Percentiles rank a stretch among this genome's conserved stretches.
Conservation (phyloP, 1,140 invertebrate genomes). For the Drosophila kikkawai region DNA sequence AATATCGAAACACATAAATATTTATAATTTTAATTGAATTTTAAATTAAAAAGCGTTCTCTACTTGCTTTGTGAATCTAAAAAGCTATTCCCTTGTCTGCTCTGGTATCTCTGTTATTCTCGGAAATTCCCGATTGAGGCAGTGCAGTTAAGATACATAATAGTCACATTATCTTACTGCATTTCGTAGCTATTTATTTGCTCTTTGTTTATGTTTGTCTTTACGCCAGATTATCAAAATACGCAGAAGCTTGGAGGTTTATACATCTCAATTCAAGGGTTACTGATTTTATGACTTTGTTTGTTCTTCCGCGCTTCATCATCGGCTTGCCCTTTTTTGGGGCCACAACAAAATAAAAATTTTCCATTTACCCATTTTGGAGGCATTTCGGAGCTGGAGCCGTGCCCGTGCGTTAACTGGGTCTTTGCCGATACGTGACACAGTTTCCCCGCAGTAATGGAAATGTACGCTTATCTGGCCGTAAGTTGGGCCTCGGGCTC, state of each 20-base stretch:
- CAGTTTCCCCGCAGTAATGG: conserved; percentile 39
- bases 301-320: conserved; percentile 26
- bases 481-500: conserved; percentile 4
- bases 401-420: conserved; percentile 45
- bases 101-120: background rate
- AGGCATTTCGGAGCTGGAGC: conserved; percentile 1
- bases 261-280: background rate
- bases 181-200: background rate
- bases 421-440: conserved; percentile 58
- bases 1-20: conserved; percentile 3
- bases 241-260: background rate
- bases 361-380: conserved; percentile 45
- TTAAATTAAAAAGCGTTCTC: background rate
- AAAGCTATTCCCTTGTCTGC: background rate
- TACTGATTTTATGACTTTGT: conserved; percentile 29
- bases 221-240: background rate
- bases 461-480: conserved; percentile 47
- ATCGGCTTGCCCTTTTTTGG: conserved; percentile 8
- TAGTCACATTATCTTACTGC: background rate
- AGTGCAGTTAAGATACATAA: conserved; percentile 12
- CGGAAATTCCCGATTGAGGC: conserved; percentile 2
- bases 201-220: conserved; percentile 7
- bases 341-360: conserved; percentile 31
- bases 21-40: conserved; percentile 1
- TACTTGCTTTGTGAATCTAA: background rate